A percentile compares a stretch with the other conserved stretches of the same genome.
Evolutionary conservation across 1,140 invertebrate species (phyloP).

Genomic region (Tribolium castaneum): DNA sequence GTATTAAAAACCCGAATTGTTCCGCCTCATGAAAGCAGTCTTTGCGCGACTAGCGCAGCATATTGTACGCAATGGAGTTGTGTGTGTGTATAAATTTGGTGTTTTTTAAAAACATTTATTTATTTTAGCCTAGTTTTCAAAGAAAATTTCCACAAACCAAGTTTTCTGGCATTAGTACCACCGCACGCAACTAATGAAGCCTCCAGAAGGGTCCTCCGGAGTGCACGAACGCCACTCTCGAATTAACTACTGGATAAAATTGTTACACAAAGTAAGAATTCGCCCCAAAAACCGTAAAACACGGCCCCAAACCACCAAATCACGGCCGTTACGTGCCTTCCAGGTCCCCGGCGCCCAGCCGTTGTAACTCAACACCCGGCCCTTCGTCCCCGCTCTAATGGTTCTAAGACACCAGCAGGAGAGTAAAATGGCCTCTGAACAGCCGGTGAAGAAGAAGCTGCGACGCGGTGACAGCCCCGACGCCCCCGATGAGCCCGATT

Average conservation of each 20-base stretch:
- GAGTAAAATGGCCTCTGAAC: slow-evolving; percentile 71
- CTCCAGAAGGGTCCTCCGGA: neutral
- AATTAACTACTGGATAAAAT: slow-evolving; percentile 54
- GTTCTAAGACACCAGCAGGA: slow-evolving; percentile 59
- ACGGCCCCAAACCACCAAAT: neutral
- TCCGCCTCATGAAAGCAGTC: slow-evolving; percentile 48
- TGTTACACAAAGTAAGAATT: slow-evolving; percentile 52
- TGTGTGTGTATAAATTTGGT: slow-evolving; percentile 56
- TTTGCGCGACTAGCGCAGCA: slow-evolving; percentile 54
- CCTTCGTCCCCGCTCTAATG: slow-evolving; percentile 57
- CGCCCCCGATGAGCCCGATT: slow-evolving; percentile 67
- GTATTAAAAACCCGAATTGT: neutral
- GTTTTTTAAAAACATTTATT: slow-evolving; percentile 56
- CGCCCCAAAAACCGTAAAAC: neutral
- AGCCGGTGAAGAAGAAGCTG: slow-evolving; percentile 81
- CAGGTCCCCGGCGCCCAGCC: neutral
- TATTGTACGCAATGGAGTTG: slow-evolving; percentile 62
- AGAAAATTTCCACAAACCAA: neutral
- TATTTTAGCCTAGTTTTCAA: slow-evolving; percentile 19
- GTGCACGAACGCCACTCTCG: neutral
- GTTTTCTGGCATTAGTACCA: neutral
- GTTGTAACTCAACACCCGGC: neutral
- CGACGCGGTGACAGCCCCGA: slow-evolving; percentile 70
- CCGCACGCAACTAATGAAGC: neutral
- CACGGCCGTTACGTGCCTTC: neutral